Evolutionary conservation across 2,797 vertebrate genomes (phyloP).

Genomic region (Silurus aristotelis): DNA sequence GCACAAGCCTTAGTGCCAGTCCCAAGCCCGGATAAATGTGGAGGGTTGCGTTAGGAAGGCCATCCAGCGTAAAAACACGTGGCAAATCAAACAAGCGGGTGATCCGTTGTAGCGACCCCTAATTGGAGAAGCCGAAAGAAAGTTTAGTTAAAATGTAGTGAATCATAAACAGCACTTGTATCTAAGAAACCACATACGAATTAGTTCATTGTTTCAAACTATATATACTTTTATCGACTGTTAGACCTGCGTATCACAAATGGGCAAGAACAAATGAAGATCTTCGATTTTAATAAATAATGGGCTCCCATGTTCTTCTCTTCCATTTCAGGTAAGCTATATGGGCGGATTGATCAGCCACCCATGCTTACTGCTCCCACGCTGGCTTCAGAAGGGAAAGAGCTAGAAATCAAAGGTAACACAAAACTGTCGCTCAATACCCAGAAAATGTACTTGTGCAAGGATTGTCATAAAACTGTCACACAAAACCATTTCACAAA

Average conservation of each 20-base stretch:
- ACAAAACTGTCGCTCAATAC: not conserved
- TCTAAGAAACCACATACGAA: too few species aligned
- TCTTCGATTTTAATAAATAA: not conserved
- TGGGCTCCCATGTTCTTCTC: not conserved
- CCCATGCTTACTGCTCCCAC: slow-evolving; percentile 65
- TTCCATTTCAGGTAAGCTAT: slow-evolving; percentile 70
- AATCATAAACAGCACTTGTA: too few species aligned
- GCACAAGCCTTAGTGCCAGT: too few species aligned
- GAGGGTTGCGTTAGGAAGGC: too few species aligned
- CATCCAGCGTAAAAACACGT: too few species aligned
- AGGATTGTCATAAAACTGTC: not conserved
- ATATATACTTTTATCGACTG: not conserved
- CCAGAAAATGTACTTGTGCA: not conserved
- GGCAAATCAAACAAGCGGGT: too few species aligned
- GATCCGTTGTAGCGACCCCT: too few species aligned
- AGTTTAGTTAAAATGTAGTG: too few species aligned
- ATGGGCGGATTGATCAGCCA: slow-evolving; percentile 66
- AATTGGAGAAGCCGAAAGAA: too few species aligned
- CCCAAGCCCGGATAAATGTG: too few species aligned
- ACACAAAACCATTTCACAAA: too few species aligned
- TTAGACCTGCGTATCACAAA: not conserved
- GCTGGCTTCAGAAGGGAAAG: slow-evolving; percentile 64
- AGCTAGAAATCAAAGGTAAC: slow-evolving; percentile 73
- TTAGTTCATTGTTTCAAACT: too few species aligned
- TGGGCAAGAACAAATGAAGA: not conserved